Percentiles rank a stretch among this genome's conserved stretches.
Conservation (phyloP, 2,888 invertebrate species). For the Ectropis crepuscularia region DNA sequence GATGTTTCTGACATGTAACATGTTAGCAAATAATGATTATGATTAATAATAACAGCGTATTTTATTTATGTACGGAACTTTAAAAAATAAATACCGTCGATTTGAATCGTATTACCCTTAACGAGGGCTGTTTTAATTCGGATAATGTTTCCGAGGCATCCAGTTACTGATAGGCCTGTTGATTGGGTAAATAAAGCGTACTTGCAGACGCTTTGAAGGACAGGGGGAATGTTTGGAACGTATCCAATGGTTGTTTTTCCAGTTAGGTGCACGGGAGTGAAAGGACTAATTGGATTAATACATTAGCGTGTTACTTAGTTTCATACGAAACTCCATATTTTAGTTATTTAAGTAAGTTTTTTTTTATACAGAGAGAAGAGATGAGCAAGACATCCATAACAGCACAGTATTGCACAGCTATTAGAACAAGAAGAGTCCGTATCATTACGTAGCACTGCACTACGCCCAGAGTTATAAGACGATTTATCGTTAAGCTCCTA, state of each 20-base stretch:
- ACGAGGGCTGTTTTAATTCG: slow-evolving; percentile 44
- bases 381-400: too few relatives aligned
- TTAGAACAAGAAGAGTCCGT: too few relatives aligned
- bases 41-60: too few relatives aligned
- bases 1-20: too few relatives aligned
- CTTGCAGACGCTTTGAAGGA: slow-evolving; percentile 25
- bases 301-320: background rate
- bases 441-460: too few relatives aligned
- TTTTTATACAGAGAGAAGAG: too few relatives aligned
- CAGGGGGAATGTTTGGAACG: slow-evolving; percentile 9
- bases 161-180: slow-evolving; percentile 40
- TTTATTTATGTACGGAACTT: too few relatives aligned
- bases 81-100: background rate
- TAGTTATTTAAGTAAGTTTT: too few relatives aligned
- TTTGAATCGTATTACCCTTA: slow-evolving; percentile 10
- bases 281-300: background rate
- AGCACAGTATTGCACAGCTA: too few relatives aligned
- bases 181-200: slow-evolving; percentile 38
- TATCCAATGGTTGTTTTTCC: slow-evolving; percentile 8
- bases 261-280: background rate
- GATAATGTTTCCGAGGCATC: slow-evolving; percentile 37
- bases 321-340: background rate
- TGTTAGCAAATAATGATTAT: too few relatives aligned
- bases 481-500: too few relatives aligned
- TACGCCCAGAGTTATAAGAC: too few relatives aligned